These are phyloP conservation scores for Pelecanoides urinatrix DNA, from an alignment of 2,113 vertebrate species.

Conservation along the genomic window DNA sequence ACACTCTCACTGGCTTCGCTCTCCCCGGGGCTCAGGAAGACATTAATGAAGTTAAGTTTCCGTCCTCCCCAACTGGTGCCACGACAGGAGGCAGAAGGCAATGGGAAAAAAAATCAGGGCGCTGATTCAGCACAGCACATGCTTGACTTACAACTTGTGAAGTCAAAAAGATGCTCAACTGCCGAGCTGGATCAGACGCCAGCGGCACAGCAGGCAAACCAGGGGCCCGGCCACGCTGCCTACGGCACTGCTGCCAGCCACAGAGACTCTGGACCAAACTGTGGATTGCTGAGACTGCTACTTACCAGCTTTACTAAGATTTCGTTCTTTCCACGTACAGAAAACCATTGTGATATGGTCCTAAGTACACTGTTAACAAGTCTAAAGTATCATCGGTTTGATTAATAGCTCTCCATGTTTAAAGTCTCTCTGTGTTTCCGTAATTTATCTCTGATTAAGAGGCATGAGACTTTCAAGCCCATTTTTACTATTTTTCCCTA, in stretches of 20 bases:
- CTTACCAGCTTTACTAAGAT: neutral
- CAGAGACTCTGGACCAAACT: accelerated
- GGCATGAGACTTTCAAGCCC: slow-evolving; percentile 5
- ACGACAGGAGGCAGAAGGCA: neutral
- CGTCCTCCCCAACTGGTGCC: neutral
- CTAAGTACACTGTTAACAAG: neutral
- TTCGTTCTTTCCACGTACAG: neutral
- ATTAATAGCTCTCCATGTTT: slow-evolving; percentile 20
- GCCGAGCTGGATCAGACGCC: neutral
- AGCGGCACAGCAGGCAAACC: neutral
- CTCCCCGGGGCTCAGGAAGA: neutral
- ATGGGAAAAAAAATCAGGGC: neutral
- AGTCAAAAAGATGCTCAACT: neutral
- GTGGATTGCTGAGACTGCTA: neutral
- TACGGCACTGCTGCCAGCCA: neutral
- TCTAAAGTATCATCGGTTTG: slow-evolving; percentile 10
- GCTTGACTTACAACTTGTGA: neutral
- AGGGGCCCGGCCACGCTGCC: neutral
- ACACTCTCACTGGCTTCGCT: accelerated
- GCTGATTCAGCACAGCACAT: neutral
- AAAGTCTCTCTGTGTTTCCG: neutral
- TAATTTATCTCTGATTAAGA: slow-evolving; percentile 52
- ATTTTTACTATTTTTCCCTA: slow-evolving; percentile 28
- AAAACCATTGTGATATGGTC: neutral
- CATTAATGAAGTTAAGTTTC: neutral